phyloP scores from a whole-genome alignment of 2,888 invertebrate species.

The Apoda limacodes region DNA sequence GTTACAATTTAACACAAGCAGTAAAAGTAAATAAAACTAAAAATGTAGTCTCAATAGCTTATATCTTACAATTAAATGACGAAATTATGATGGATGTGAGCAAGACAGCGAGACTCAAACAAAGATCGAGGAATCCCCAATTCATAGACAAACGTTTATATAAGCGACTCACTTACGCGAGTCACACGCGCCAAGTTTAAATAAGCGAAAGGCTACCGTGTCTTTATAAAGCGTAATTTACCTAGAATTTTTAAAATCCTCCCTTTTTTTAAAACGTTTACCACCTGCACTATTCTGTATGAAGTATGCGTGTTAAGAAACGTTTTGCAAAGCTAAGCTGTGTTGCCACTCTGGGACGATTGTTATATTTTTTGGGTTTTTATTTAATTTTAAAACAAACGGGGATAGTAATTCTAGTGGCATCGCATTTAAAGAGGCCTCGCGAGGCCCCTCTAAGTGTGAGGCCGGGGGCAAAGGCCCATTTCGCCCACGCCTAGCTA shows the following conservation, averaged over 20 bases:
- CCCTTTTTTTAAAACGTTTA: not conserved
- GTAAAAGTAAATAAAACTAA: too few relatives aligned
- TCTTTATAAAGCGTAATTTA: too few relatives aligned
- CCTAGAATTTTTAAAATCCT: not conserved
- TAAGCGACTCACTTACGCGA: too few relatives aligned
- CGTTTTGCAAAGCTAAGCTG: not conserved
- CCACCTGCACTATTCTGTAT: not conserved
- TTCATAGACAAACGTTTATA: too few relatives aligned
- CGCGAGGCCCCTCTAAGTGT: not conserved
- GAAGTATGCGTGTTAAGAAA: not conserved
- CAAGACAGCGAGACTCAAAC: too few relatives aligned
- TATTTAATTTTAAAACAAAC: not conserved
- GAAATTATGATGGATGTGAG: too few relatives aligned
- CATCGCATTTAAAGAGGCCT: not conserved
- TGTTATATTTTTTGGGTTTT: constrained; percentile 1
- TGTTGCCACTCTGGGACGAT: not conserved
- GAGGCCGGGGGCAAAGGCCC: not conserved
- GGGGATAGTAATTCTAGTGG: not conserved
- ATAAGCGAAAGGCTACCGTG: too few relatives aligned
- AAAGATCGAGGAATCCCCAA: too few relatives aligned
- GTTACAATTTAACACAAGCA: too few relatives aligned
- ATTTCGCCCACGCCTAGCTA: constrained; percentile 1
- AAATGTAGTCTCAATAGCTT: too few relatives aligned
- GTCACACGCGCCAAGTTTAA: too few relatives aligned
- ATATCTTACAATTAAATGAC: too few relatives aligned